These are phyloP conservation scores for Sarcophaga caerulescens DNA, from an alignment of 2,888 invertebrate genomes.

Conservation along the genomic window DNA sequence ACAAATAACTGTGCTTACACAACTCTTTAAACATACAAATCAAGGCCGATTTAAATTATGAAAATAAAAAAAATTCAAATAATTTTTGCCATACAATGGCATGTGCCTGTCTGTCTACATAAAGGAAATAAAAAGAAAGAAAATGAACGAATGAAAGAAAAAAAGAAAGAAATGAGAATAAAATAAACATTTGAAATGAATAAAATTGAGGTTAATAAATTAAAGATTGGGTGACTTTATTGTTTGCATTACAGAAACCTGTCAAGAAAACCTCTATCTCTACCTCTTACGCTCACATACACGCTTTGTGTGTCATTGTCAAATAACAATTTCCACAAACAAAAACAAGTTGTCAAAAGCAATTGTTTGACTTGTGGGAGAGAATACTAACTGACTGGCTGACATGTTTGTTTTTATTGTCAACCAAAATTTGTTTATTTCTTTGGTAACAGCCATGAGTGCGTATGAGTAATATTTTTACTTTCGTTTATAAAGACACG, in stretches of 20 bases:
- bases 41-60: too few relatives aligned
- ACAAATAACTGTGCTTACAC: too few relatives aligned
- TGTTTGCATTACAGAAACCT: not conserved
- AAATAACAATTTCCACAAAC: not conserved
- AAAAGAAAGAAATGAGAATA: not conserved
- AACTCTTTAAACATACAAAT: too few relatives aligned
- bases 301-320: not conserved
- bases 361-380: too few relatives aligned
- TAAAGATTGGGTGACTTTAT: not conserved
- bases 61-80: too few relatives aligned
- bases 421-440: not conserved
- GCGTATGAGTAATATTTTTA: slow-evolving; percentile 45
- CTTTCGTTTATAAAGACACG: not conserved
- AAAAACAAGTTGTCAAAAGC: too few relatives aligned
- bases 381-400: too few relatives aligned
- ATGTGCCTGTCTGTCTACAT: too few relatives aligned
- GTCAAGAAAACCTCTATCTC: not conserved
- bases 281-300: not conserved
- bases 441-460: not conserved
- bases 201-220: not conserved
- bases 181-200: not conserved
- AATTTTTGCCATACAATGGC: too few relatives aligned
- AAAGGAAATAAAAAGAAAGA: too few relatives aligned
- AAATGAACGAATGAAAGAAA: not conserved
- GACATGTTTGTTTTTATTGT: too few relatives aligned